Evolutionary conservation across 2,888 invertebrate species (phyloP).

Genomic region (Eucriotettix oculatus): DNA sequence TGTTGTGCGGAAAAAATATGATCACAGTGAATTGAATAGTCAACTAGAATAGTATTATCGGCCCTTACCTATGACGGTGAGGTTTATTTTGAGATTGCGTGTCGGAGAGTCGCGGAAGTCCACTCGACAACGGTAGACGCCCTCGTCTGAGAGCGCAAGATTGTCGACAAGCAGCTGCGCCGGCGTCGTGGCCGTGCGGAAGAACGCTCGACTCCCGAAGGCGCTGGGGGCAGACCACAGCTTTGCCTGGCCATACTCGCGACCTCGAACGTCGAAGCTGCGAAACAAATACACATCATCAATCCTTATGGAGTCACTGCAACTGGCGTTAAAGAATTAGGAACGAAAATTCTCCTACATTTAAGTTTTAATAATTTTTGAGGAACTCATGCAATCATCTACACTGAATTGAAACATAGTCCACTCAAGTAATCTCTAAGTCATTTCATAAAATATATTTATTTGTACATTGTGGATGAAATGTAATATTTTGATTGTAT

Average conservation of each 20-base stretch:
- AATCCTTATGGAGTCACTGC: neutral
- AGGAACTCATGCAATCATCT: too few relatives aligned
- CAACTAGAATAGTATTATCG: neutral
- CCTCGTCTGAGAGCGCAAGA: slow-evolving; percentile 43
- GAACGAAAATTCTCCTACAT: too few relatives aligned
- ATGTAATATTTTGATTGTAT: too few relatives aligned
- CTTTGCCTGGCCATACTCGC: slow-evolving; percentile 35
- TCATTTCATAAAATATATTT: too few relatives aligned
- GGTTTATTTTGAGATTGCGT: slow-evolving; percentile 53
- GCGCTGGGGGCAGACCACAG: slow-evolving; percentile 39
- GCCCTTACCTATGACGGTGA: slow-evolving; percentile 56
- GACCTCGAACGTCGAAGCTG: slow-evolving; percentile 42
- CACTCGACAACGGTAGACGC: slow-evolving; percentile 53
- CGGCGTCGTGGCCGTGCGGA: slow-evolving; percentile 35
- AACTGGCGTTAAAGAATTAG: neutral
- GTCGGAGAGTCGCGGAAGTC: slow-evolving; percentile 60
- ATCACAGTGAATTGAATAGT: too few relatives aligned
- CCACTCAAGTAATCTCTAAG: too few relatives aligned
- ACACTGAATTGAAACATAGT: too few relatives aligned
- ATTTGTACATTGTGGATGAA: too few relatives aligned
- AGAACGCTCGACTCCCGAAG: slow-evolving; percentile 38
- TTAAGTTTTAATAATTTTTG: too few relatives aligned
- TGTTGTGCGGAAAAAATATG: too few relatives aligned
- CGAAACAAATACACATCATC: slow-evolving; percentile 12
- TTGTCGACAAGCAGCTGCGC: slow-evolving; percentile 40